Evolutionary conservation across 1,140 invertebrate genomes (phyloP), one percentile per base, ranked within the genome.

Genomic region (Cyrtorhinus lividipennis): DNA sequence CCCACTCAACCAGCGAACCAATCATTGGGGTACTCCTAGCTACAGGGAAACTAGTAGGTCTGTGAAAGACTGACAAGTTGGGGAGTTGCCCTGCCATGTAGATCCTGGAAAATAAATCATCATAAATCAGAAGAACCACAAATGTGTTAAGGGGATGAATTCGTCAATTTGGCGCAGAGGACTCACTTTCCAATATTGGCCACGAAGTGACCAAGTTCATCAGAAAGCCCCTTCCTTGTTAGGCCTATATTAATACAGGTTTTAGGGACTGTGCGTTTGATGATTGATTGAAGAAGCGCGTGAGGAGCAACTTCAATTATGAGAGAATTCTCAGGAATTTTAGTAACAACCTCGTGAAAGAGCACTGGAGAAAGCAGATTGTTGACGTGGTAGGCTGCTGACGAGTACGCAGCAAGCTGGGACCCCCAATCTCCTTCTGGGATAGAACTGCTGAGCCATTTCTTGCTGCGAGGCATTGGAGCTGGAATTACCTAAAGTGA

Each of bases 261-360:
- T 48, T 64, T 59, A 10, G 61, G 65, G 2, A 95, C 70, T 8
- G 87, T 83, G 65, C 90, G 78, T 66, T 90, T 88, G 0, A 96
- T 73, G 68, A 95, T 85, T 0, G 92, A 86, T 75, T 95, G 90
- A 3, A 96, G 74, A 10, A 97, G 78, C 67, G 86, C 86, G 71
- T 95, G 92, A 1, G 95, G 93, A 18, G 93, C 92, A 64, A 97
- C 83, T 79, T 98, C 95, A 66, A 98, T 83, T 22, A 87, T 81
- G 63, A 97, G 78, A 1, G 93, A 92, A 71, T 92, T 88, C 64
- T 83, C 81, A 2, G 94, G 95, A 1, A 98, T 77, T 70, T 91
- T 83, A 64, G 80, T 72, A 30, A 96, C 68, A 24, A 87, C 92
- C 69, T 94, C 90, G 66, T 87, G 79, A 78, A 90, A 90, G 0